Evolutionary conservation across 2,113 vertebrate species (phyloP).

Genomic region (Strigops habroptila): DNA sequence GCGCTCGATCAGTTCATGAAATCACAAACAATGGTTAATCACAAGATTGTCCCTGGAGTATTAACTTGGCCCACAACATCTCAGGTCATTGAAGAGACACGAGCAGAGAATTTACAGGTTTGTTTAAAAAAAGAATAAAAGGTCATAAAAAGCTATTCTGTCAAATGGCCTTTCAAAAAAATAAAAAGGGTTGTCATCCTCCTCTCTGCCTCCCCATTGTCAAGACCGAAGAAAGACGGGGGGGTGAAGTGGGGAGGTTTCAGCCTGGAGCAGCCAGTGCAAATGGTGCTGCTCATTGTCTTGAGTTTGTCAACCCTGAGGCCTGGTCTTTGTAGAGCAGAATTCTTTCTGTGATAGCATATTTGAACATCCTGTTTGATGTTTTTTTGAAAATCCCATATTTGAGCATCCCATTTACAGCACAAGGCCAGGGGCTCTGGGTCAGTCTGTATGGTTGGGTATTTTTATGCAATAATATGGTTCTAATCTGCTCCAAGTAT

Average conservation of each 20-base stretch:
- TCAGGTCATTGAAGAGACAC: slow-evolving; percentile 84
- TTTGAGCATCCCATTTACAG: neutral
- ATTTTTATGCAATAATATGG: neutral
- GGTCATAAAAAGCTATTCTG: neutral
- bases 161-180: neutral
- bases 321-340: neutral
- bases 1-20: slow-evolving; percentile 83
- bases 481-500: neutral
- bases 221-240: too few species aligned
- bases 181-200: neutral
- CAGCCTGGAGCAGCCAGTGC: neutral
- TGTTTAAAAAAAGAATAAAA: neutral
- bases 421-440: neutral
- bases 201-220: neutral
- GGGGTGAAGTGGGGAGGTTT: neutral
- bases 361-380: neutral
- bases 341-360: neutral
- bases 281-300: neutral
- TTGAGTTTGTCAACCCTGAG: neutral
- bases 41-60: slow-evolving; percentile 81
- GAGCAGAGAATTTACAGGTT: slow-evolving; percentile 83
- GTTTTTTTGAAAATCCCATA: neutral
- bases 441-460: neutral
- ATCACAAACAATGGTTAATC: slow-evolving; percentile 81
- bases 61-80: slow-evolving; percentile 91